Conservation (phyloP, 2,888 invertebrate genomes). For the Allacma fusca region DNA sequence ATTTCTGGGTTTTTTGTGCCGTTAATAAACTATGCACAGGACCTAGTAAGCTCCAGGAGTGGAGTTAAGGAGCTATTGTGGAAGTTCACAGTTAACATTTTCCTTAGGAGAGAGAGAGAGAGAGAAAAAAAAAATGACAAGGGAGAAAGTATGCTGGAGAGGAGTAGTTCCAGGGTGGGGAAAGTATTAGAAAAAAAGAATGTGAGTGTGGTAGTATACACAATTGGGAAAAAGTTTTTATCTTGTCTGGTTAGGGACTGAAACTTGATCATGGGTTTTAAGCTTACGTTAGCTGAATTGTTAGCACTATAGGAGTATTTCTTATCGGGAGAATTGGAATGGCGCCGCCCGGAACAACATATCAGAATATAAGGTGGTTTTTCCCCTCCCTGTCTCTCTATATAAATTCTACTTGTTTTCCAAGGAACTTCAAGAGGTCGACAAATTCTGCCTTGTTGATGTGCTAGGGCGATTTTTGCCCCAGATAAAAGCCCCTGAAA, state of each 20-base stretch:
- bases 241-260: conserved; percentile 52
- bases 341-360: conserved; percentile 47
- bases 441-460: conserved; percentile 16
- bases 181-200: conserved; percentile 1
- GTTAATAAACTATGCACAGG: too few species aligned
- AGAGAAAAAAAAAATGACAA: not conserved
- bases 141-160: not conserved
- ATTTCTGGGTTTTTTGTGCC: too few species aligned
- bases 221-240: conserved; percentile 49
- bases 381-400: not conserved
- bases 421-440: not conserved
- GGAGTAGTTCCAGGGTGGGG: not conserved
- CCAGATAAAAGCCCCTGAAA: conserved; percentile 5
- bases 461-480: not conserved
- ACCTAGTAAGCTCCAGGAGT: too few species aligned
- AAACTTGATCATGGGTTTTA: conserved; percentile 53
- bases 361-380: conserved; percentile 19
- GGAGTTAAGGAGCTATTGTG: too few species aligned
- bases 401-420: not conserved
- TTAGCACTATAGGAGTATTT: conserved; percentile 40
- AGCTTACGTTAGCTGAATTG: conserved; percentile 55
- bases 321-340: conserved; percentile 47
- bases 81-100: too few species aligned
- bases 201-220: conserved; percentile 2
- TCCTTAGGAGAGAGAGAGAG: too few species aligned